Conservation (phyloP, 2,113 vertebrate species). For the Ploceus nigricollis region DNA sequence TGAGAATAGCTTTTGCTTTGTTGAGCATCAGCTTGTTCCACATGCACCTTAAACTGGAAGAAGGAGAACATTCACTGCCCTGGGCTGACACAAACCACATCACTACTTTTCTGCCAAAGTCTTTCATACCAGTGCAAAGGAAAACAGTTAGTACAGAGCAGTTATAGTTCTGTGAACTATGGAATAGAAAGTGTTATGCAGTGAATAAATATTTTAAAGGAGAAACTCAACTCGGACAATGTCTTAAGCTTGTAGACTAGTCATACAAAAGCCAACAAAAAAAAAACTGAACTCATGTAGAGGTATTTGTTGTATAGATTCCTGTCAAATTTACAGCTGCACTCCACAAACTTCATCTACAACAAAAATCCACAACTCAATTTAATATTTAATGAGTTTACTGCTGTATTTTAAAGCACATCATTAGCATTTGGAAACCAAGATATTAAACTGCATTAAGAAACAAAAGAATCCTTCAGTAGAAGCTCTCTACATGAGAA, state of each 20-base stretch:
- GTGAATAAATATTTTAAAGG: background rate
- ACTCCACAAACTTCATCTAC: background rate
- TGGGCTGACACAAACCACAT: background rate
- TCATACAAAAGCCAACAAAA: background rate
- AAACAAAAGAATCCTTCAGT: background rate
- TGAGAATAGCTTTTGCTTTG: background rate
- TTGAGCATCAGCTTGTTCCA: background rate
- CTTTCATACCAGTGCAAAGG: background rate
- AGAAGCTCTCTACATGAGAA: background rate
- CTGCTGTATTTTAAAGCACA: background rate
- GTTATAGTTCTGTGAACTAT: background rate
- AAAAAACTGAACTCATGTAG: background rate
- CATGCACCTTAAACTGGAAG: accelerated
- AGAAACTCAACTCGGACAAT: background rate
- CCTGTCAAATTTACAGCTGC: background rate
- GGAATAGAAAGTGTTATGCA: background rate
- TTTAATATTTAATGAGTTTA: background rate
- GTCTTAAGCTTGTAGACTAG: background rate
- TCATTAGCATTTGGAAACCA: background rate
- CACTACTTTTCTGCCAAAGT: background rate
- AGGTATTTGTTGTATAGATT: background rate
- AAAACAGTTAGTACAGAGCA: background rate
- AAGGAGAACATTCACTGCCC: background rate
- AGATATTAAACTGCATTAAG: background rate
- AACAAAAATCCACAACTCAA: background rate